Conservation (phyloP, 2,888 invertebrate species). For the Oscheius myriophilus region DNA sequence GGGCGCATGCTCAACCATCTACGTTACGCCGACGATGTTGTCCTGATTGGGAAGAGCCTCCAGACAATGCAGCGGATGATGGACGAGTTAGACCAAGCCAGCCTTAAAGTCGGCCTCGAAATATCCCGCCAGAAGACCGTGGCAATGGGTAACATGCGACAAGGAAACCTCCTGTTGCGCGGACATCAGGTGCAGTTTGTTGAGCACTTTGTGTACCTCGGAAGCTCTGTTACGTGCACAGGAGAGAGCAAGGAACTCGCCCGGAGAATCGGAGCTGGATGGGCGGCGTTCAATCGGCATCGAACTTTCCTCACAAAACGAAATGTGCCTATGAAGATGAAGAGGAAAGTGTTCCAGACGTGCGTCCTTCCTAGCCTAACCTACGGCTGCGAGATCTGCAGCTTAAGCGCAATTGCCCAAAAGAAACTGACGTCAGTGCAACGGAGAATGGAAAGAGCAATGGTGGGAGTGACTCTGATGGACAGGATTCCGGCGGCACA, state of each 20-base stretch:
- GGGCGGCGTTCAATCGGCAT: constrained; percentile 25
- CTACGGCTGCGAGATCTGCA: no score
- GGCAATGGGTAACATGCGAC: constrained; percentile 17
- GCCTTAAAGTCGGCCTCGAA: constrained; percentile 22
- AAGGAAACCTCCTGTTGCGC: constrained; percentile 8
- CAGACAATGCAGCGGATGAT: constrained; percentile 31
- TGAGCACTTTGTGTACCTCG: constrained; percentile 28
- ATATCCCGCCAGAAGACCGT: constrained; percentile 36
- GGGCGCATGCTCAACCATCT: constrained; percentile 28
- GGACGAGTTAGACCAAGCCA: constrained; percentile 13
- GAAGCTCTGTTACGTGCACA: constrained; percentile 2
- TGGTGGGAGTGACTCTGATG: no score
- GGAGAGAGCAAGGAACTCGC: constrained; percentile 18
- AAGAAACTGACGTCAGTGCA: no score
- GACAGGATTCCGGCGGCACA: no score
- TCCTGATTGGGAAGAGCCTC: no score
- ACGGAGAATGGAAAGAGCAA: no score
- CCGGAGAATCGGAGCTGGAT: constrained; percentile 25
- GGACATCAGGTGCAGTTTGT: constrained; percentile 21
- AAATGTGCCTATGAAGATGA: no score
- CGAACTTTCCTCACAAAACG: not conserved
- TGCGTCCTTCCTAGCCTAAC: no score
- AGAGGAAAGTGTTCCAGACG: no score
- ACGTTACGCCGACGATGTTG: constrained; percentile 41
- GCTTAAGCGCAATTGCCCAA: no score